phyloP scores from a whole-genome alignment of 2,888 invertebrate genomes.

The Drosophila birchii region DNA sequence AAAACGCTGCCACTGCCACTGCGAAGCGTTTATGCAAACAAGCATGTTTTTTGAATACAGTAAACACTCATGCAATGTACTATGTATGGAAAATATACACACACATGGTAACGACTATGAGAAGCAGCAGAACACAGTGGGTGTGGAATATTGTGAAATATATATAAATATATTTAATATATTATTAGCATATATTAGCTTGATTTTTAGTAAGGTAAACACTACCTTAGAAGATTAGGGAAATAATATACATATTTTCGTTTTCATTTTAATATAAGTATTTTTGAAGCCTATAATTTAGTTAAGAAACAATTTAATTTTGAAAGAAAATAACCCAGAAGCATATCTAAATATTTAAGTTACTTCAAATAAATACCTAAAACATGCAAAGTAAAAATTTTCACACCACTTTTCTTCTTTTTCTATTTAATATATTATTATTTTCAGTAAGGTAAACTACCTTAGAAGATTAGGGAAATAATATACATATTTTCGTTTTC shows the following conservation, averaged over 20 bases:
- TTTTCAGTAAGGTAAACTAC: neutral
- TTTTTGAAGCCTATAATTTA: neutral
- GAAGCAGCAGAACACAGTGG: slow-evolving; percentile 29
- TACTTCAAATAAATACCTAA: neutral
- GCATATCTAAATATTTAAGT: neutral
- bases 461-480: neutral
- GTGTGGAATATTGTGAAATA: neutral
- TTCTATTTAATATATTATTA: neutral
- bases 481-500: neutral
- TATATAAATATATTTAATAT: neutral
- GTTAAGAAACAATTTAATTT: neutral
- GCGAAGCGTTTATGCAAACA: slow-evolving; percentile 49
- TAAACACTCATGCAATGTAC: slow-evolving; percentile 24
- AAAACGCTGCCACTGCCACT: slow-evolving; percentile 10
- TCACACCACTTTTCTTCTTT: neutral
- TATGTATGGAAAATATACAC: neutral
- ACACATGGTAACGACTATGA: slow-evolving; percentile 37
- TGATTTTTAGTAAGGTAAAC: neutral
- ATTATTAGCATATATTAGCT: neutral
- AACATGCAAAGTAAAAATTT: neutral
- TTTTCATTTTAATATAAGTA: neutral
- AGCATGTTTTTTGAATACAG: slow-evolving; percentile 22
- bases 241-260: too few species aligned
- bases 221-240: neutral
- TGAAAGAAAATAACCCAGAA: neutral